Base-by-base conservation (phyloP, 2,797 vertebrate species). In the Etheostoma perlongum region DNA sequence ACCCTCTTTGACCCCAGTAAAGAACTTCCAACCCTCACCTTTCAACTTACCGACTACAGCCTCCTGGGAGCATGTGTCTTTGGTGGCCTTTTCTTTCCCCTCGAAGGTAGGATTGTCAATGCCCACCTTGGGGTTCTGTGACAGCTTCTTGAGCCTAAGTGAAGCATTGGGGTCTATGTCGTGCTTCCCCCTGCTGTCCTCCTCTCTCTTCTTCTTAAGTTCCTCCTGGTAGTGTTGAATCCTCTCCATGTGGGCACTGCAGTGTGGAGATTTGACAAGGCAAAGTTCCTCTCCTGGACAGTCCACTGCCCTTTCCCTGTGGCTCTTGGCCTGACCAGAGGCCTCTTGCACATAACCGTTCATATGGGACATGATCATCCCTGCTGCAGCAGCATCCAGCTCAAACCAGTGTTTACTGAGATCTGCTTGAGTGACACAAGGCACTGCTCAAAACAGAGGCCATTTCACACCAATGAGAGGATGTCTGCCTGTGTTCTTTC, bases 81-180 rank as follows among this genome's bases (percentile, higher is more conserved):
- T 94, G 64, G 55, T 33, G 44, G 81, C 33, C 25, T 79, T 88
- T 51, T 94, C 93, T 94, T 93, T 91, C 73, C 72, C 96, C 83
- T 99, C 97, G 79, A 98, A 98, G 71, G 96, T 98, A 64, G 97
- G 97, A 88, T 99, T 99, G 92, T 98, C 97, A 80, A 98, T 97
- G 92, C 96, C 97, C 89, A 96, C 95, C 88, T 96, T 98, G n/a
- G 96, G 96, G 90, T 97, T 97, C 71, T 98, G 96, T 9, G 97
- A 95, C 79, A 98, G 91, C 83, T 97, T 97, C 91, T 97, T 97
- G 83, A 98, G 96, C 80, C 96, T 95, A 78, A 97, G 95, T 4
- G 97, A 98, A 82, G 96, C 95, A 73, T 96, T 96, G 74, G 96
- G 96, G 84, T 97, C 95, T 65, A 97, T 94, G 70, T 97, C 96